A percentile compares a stretch with the other conserved stretches of the same genome.
phyloP scores from a whole-genome alignment of 1,140 invertebrate species.

The Brachionus asplanchnoidis region DNA sequence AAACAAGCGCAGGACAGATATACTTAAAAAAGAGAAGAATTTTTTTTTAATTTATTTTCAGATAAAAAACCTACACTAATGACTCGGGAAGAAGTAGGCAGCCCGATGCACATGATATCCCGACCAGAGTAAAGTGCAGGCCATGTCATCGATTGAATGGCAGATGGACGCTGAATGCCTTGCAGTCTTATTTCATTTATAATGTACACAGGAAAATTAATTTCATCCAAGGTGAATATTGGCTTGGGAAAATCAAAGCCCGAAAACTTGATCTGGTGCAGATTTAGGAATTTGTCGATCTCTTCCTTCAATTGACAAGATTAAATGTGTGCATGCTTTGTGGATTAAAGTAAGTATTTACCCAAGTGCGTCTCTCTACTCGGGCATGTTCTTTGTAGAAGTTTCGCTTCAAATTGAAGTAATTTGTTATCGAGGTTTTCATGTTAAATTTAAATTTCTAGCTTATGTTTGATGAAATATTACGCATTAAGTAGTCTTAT shows the following conservation, averaged over 20 bases:
- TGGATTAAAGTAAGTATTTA: background rate
- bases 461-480: constrained; percentile 6
- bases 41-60: no score
- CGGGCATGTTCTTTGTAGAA: constrained; percentile 39
- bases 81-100: constrained; percentile 10
- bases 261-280: constrained; percentile 39
- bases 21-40: background rate
- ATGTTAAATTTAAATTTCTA: background rate
- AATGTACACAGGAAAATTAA: constrained; percentile 25
- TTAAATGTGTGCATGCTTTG: background rate
- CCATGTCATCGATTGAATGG: constrained; percentile 37
- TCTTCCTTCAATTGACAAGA: background rate
- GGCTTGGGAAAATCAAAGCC: constrained; percentile 38
- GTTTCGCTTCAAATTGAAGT: constrained; percentile 1
- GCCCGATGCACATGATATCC: constrained; percentile 36
- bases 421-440: constrained; percentile 26
- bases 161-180: constrained; percentile 11
- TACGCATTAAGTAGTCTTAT: constrained; percentile 9
- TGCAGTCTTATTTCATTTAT: constrained; percentile 24
- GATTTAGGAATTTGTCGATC: constrained; percentile 25
- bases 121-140: constrained; percentile 10
- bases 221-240: constrained; percentile 31
- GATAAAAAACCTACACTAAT: background rate
- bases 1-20: constrained; percentile 24
- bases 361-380: constrained; percentile 28